Evolutionary conservation across 2,797 vertebrate species (phyloP), one percentile per base, ranked within the genome.

Genomic region (Cheirogaleus major): DNA sequence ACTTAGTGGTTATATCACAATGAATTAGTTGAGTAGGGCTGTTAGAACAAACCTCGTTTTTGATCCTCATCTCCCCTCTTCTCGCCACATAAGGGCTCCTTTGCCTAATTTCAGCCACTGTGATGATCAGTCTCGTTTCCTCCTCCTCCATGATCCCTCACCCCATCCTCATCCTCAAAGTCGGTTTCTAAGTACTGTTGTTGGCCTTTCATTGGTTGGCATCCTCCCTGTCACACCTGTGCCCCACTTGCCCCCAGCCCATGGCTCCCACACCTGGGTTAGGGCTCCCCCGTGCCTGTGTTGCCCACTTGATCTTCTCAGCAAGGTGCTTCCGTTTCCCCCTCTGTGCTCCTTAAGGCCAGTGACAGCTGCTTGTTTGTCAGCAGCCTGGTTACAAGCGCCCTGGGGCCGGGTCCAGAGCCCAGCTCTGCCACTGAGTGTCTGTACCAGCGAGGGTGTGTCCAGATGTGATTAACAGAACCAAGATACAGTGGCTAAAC

Each of bases 41-140:
- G 12, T n/a, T n/a, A 43, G 59, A 72, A n/a, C 27, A 25, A 70
- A 27, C 65, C 59, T 63, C n/a, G 6, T 23, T 27, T 70, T 17
- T 18, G 6, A 12, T 57, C 8, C 0, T 27, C 43, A 13, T 10
- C 30, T 32, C 0, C 67, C 41, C 8, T 12, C 67, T 67, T 18
- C 70, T 61, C 57, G 23, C 27, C 80, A 5, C 25, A 4, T 5
- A 14, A 50, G 0, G 4, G 25, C 67, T 57, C 41, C 45, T 30
- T 15, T 41, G 72, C 69, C 73, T 23, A 2, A 0, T 11, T 22
- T 61, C 70, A 30, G 69, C 70, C 80, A 7, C 0, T 4, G 48
- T 0, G 32, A 3, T 15, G 5, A 10, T 10, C 32, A 4, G n/a
- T 41, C 35, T 18, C 4, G 3, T 8, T 32, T 41, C 45, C 67